phyloP scores from a whole-genome alignment of 64 coral and sea anemone species.

The Porites lutea region DNA sequence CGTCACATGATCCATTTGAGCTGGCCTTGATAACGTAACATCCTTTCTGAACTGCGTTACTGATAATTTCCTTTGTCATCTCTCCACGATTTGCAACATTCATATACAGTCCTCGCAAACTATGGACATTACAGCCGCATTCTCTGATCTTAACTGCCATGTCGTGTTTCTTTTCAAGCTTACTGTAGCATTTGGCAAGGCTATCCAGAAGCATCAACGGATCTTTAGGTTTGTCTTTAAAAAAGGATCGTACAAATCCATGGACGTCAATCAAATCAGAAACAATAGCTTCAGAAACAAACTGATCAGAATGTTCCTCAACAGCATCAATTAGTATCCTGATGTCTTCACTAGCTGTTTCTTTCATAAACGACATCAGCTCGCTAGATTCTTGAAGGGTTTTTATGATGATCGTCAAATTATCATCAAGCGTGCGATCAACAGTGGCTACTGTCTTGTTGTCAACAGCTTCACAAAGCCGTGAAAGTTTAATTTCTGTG shows the following conservation, averaged over 20 bases:
- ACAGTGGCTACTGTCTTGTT: background rate
- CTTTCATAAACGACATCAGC: constrained; percentile 35
- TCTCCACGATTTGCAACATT: constrained; percentile 77
- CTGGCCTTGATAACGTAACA: constrained; percentile 16
- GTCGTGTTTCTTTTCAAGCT: constrained; percentile 11
- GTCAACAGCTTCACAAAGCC: background rate
- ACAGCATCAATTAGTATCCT: constrained; percentile 64
- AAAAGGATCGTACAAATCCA: constrained; percentile 54
- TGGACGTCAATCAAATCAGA: constrained; percentile 83
- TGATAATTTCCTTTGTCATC: constrained; percentile 73
- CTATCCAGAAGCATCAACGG: constrained; percentile 28
- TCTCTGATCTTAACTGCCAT: constrained; percentile 73
- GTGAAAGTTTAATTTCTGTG: background rate
- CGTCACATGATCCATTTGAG: constrained; percentile 15
- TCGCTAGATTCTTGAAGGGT: constrained; percentile 37
- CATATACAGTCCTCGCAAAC: constrained; percentile 71
- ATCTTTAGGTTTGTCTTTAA: constrained; percentile 24
- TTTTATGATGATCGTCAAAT: background rate
- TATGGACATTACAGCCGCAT: constrained; percentile 73
- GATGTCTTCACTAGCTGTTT: constrained; percentile 47
- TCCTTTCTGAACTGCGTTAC: constrained; percentile 63
- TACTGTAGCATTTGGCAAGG: background rate
- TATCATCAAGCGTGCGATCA: background rate
- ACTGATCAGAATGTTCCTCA: constrained; percentile 82
- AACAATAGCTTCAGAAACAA: constrained; percentile 74